These are phyloP conservation scores for Sceliomorpha sp. DNA, from an alignment of 2,888 invertebrate species.

Conservation along the genomic window DNA sequence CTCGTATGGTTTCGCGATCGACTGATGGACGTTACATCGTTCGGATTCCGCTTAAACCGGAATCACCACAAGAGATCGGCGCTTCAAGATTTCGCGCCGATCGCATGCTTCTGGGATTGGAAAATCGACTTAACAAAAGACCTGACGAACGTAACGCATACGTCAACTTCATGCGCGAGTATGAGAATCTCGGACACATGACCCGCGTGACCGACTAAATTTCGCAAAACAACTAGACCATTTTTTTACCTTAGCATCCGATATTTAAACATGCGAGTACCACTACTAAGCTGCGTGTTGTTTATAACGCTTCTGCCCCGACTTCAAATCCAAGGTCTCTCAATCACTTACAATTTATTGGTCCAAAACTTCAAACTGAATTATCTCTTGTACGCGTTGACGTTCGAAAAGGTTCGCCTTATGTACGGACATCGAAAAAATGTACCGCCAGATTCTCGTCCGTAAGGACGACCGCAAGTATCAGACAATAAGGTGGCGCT, in stretches of 20 bases:
- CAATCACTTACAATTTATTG: constrained; percentile 10
- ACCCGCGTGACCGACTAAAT: neutral
- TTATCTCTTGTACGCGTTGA: neutral
- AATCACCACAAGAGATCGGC: constrained; percentile 1
- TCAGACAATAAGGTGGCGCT: constrained; percentile 4
- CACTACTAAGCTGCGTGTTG: constrained; percentile 12
- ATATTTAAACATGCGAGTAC: constrained; percentile 8
- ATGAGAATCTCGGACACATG: constrained; percentile 6
- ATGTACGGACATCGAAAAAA: constrained; percentile 4
- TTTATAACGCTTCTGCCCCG: constrained; percentile 10
- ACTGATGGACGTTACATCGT: constrained; percentile 10
- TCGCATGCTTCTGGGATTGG: constrained; percentile 2
- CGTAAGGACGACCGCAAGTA: constrained; percentile 1
- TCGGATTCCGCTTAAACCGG: neutral
- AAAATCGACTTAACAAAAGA: constrained; percentile 1
- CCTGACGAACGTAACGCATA: constrained; percentile 9
- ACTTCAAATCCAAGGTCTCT: neutral
- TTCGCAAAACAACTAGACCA: neutral
- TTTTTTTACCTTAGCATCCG: constrained; percentile 14
- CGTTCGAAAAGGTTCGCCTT: constrained; percentile 1
- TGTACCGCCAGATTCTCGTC: constrained; percentile 13
- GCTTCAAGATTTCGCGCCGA: neutral
- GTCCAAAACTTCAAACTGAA: constrained; percentile 14
- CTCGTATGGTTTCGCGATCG: no score
- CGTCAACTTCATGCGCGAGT: constrained; percentile 14